Percentiles rank a stretch among this genome's conserved stretches.
Evolutionary conservation across 1,140 invertebrate genomes (phyloP).

Genomic region (Planococcus citri): DNA sequence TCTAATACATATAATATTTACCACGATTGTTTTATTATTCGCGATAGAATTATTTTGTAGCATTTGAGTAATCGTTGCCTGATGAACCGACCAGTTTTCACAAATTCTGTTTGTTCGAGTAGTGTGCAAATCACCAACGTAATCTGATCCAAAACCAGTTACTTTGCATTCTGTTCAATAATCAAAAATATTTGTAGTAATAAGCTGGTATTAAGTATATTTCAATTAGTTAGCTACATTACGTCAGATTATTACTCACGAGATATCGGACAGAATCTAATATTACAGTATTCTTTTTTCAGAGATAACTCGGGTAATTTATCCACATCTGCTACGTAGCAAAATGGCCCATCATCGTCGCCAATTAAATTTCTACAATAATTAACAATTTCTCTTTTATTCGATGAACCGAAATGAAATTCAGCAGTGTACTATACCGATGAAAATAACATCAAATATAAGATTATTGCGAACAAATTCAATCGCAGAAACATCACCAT

Average conservation of each 20-base stretch:
- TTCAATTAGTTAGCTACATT: no score
- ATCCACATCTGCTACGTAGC: slow-evolving; percentile 32
- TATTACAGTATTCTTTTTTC: slow-evolving; percentile 36
- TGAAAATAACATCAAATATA: no score
- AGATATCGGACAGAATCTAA: slow-evolving; percentile 35
- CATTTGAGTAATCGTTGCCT: no score
- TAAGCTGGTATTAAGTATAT: no score
- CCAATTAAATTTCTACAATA: slow-evolving; percentile 40
- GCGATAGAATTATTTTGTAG: no score
- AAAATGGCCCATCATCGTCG: slow-evolving; percentile 39
- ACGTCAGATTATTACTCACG: no score
- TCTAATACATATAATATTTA: no score
- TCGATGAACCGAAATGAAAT: no score
- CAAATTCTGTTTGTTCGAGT: slow-evolving; percentile 41
- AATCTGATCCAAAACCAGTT: slow-evolving; percentile 46
- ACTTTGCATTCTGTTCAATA: slow-evolving; percentile 42
- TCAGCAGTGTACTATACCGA: no score
- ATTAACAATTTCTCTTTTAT: slow-evolving; percentile 30
- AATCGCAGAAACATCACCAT: background rate
- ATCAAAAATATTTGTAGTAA: no score
- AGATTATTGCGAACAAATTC: background rate
- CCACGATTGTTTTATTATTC: no score
- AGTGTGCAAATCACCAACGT: slow-evolving; percentile 37
- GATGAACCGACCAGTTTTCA: slow-evolving; percentile 38
- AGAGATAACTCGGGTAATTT: slow-evolving; percentile 24